Conservation (phyloP, 2,113 vertebrate genomes). For the Carassius carassius region DNA sequence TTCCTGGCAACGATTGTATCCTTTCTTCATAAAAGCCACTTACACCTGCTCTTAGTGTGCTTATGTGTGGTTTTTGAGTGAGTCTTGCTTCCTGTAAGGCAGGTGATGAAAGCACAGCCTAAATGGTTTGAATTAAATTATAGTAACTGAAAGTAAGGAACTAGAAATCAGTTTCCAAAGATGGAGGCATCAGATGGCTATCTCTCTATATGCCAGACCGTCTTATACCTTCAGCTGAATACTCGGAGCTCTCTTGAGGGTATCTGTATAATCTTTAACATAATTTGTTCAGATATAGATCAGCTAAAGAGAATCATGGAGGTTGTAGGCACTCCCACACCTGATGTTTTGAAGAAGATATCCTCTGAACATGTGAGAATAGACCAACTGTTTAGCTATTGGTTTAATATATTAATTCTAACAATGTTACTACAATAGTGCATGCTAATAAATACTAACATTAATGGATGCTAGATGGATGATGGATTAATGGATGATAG, state of each 20-base stretch:
- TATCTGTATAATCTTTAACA: slow-evolving; percentile 61
- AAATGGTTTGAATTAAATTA: slow-evolving; percentile 34
- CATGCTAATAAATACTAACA: no score
- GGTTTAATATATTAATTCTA: neutral
- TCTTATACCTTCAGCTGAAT: neutral
- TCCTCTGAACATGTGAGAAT: slow-evolving; percentile 92
- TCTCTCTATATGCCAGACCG: neutral
- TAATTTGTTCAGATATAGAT: slow-evolving; percentile 84
- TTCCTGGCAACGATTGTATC: slow-evolving; percentile 98
- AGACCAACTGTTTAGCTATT: neutral
- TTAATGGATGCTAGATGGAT: no score
- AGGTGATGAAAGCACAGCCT: slow-evolving; percentile 23
- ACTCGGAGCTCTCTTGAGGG: neutral
- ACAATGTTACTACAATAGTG: neutral
- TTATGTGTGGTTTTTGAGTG: slow-evolving; percentile 43
- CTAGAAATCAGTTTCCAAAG: neutral
- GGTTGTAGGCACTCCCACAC: slow-evolving; percentile 92
- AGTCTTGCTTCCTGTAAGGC: slow-evolving; percentile 16
- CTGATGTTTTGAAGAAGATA: slow-evolving; percentile 93
- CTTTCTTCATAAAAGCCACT: slow-evolving; percentile 68
- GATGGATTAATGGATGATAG: neutral
- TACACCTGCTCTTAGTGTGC: neutral
- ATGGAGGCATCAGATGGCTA: neutral
- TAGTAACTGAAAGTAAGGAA: neutral
- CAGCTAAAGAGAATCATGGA: slow-evolving; percentile 98